Percentiles rank a stretch among this genome's conserved stretches.
phyloP scores from a whole-genome alignment of 2,888 invertebrate species.

The Calliphora vomitoria region DNA sequence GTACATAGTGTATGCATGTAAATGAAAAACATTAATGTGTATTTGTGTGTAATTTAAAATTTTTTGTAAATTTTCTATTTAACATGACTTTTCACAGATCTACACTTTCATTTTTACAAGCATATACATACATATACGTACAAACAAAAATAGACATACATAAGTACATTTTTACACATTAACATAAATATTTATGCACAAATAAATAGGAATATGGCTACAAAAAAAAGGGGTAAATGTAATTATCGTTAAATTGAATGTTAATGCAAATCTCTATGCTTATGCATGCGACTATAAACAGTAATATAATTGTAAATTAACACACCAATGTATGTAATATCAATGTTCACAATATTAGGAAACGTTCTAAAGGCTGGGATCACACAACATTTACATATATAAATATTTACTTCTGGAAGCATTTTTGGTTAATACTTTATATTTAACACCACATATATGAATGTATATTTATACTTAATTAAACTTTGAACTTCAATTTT shows the following conservation, averaged over 20 bases:
- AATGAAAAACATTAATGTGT: neutral
- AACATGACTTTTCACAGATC: neutral
- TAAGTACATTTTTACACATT: constrained; percentile 12
- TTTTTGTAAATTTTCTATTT: neutral
- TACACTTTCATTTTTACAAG: neutral
- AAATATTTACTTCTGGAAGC: no score
- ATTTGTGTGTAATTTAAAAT: neutral
- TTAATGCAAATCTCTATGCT: constrained; percentile 48
- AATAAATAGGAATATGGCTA: constrained; percentile 25
- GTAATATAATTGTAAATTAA: constrained; percentile 31
- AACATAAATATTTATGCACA: constrained; percentile 33
- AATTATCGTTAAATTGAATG: constrained; percentile 74
- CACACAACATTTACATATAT: no score
- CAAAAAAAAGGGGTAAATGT: constrained; percentile 62
- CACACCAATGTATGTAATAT: neutral
- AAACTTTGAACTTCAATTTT: no score
- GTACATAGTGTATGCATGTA: neutral
- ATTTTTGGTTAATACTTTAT: no score
- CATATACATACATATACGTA: no score
- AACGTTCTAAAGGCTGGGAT: neutral
- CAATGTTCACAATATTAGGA: neutral
- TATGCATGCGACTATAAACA: constrained; percentile 33
- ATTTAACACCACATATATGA: no score
- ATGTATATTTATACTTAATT: no score
- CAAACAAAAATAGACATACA: no score